Evolutionary conservation across 2,888 invertebrate genomes (phyloP).

Genomic region (Bruchidius siliquastri): DNA sequence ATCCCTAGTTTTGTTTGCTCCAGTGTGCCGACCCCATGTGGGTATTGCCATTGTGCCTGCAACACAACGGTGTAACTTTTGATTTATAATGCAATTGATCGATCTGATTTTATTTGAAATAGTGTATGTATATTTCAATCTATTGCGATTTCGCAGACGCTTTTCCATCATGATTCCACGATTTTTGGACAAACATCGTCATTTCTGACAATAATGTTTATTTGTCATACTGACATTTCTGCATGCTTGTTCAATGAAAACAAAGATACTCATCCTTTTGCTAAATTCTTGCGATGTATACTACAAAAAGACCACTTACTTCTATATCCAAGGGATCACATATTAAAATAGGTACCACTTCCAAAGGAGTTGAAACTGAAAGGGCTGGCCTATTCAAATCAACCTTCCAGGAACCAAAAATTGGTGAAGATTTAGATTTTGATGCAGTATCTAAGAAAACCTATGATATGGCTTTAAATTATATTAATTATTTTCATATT

Average conservation of each 20-base stretch:
- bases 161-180: no score
- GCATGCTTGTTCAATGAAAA: neutral
- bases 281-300: neutral
- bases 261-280: neutral
- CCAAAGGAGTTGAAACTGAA: neutral
- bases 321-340: neutral
- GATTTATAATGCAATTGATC: no score
- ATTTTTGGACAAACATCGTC: no score
- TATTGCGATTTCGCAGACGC: no score
- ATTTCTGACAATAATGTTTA: no score
- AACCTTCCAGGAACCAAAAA: neutral
- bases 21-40: no score
- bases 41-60: no score
- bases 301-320: neutral
- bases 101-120: no score
- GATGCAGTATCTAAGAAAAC: constrained; percentile 9
- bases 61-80: no score
- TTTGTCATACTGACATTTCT: neutral
- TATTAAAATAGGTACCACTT: neutral
- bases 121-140: no score
- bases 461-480: constrained; percentile 17
- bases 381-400: neutral
- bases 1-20: no score
- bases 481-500: constrained; percentile 20
- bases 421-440: constrained; percentile 10